Evolutionary conservation across 2,797 vertebrate genomes (phyloP).

Genomic region (Anisognathus igniventris): DNA sequence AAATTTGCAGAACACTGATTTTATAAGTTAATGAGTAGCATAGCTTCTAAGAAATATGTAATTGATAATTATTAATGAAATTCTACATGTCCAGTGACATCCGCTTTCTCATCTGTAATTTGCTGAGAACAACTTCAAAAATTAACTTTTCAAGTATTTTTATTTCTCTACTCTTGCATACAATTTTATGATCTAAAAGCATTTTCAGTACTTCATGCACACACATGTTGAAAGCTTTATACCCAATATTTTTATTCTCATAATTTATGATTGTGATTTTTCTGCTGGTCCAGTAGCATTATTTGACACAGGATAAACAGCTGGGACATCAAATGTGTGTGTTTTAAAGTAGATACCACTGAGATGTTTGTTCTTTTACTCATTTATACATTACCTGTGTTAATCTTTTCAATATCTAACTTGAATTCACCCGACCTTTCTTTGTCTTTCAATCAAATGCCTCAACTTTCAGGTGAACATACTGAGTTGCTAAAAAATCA

Average conservation of each 20-base stretch:
- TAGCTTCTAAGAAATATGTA: accelerated
- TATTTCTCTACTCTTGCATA: background rate
- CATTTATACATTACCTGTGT: background rate
- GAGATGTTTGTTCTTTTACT: background rate
- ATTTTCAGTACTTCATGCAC: background rate
- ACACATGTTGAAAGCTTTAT: background rate
- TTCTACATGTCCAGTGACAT: accelerated
- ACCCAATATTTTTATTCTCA: background rate
- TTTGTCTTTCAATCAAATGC: background rate
- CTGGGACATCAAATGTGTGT: background rate
- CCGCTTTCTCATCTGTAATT: background rate
- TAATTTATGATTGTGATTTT: background rate
- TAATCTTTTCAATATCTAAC: background rate
- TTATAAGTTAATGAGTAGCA: accelerated
- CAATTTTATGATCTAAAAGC: background rate
- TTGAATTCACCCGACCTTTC: background rate
- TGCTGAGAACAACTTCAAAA: background rate
- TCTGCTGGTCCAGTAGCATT: background rate
- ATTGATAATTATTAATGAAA: background rate
- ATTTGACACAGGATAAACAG: background rate
- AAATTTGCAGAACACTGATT: background rate
- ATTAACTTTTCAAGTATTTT: background rate
- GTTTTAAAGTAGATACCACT: background rate
- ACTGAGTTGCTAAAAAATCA: background rate
- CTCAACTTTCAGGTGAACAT: background rate